Evolutionary conservation across 2,797 vertebrate species (phyloP), one percentile per base, ranked within the genome.

Genomic region (Sebastes nivosus): DNA sequence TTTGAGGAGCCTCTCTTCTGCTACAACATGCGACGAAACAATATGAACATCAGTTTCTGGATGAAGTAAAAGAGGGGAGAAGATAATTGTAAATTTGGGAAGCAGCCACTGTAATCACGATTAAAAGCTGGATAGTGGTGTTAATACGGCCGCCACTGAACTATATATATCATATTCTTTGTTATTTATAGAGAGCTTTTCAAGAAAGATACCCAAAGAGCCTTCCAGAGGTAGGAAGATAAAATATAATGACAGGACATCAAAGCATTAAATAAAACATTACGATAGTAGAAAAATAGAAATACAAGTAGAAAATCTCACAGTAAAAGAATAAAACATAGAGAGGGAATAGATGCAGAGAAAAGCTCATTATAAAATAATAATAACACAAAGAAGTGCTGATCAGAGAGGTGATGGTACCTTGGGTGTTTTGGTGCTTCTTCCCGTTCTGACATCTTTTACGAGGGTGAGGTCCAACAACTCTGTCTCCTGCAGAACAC

Each of bases 391-490:
- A 72, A 50, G 55, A 25, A 57, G 20, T 54, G 57, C 1, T 30
- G 20, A 16, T 54, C 22, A 4, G 70, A 4, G 70, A 7, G 27
- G 18, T 24, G 34, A 70, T 1, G 2, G 38, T 92, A 94, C 95
- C 93, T 95, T 95, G 6, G 94, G 88, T 52, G 95, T 91, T 87
- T 94, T 94, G 75, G 94, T 95, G 90, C 93, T 95, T 65, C 94
- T 84, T 1, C 94, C 95, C 0, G 93, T 95, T 81, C 95, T 87
- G 82, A 94, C 94, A 82, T 95, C 95, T 84, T 95, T 95, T 9
- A 95, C 91, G 0, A 91, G 68, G 27, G 88, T 95, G 63, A 95
- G 82, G 82, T 95, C 95, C 89, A 95, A 78, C 82, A 95, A 32
- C 72, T 95, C 94, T 25, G 91, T 95, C 81, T 94, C 93, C 92